These are phyloP conservation scores for Harpagoxenus sublaevis DNA, from an alignment of 2,888 invertebrate genomes.

Conservation along the genomic window DNA sequence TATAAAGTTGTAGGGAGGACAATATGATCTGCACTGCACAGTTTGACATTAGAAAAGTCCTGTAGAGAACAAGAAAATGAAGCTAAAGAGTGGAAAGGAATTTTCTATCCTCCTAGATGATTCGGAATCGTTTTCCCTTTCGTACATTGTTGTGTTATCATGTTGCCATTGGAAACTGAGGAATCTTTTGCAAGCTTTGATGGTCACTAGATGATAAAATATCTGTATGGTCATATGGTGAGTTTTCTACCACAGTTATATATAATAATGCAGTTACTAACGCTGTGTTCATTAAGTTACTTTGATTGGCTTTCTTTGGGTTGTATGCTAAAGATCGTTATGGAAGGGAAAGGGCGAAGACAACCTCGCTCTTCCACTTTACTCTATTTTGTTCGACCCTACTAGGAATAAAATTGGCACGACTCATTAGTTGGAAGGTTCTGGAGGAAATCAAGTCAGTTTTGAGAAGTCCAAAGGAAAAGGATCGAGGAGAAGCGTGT, in stretches of 20 bases:
- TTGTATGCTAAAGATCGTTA: not conserved
- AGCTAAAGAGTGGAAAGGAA: no score
- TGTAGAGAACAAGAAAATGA: no score
- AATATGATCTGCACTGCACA: no score
- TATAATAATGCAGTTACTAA: not conserved
- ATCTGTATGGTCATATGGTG: constrained; percentile 3
- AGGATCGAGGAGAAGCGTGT: not conserved
- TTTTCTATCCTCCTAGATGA: no score
- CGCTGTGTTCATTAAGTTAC: not conserved
- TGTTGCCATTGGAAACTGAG: not conserved
- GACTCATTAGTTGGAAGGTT: constrained; percentile 1
- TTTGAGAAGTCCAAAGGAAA: not conserved
- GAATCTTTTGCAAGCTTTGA: not conserved
- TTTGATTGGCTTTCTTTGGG: not conserved
- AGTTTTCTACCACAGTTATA: constrained; percentile 1
- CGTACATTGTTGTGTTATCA: no score
- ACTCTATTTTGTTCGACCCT: constrained; percentile 3
- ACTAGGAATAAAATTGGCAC: constrained; percentile 1
- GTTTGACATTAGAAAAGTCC: no score
- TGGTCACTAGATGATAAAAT: not conserved
- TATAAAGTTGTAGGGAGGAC: no score
- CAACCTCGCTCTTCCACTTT: not conserved
- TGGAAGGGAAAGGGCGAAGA: not conserved
- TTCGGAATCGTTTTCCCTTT: no score
- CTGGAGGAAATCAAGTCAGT: not conserved